phyloP scores from a whole-genome alignment of 2,888 invertebrate genomes.

The Aporophyla nigra region DNA sequence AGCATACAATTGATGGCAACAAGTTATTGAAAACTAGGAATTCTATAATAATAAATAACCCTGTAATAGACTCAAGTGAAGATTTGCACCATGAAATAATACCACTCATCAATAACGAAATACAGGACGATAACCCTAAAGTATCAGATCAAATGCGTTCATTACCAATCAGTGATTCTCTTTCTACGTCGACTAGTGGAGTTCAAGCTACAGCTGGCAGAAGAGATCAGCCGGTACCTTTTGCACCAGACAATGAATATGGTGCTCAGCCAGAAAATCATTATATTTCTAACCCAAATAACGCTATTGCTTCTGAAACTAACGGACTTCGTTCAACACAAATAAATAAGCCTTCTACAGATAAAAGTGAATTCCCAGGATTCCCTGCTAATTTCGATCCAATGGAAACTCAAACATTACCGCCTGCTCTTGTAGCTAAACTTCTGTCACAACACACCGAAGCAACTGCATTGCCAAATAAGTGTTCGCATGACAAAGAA shows the following conservation, averaged over 20 bases:
- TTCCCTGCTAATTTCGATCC: neutral
- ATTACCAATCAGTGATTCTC: conserved; percentile 19
- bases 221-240: neutral
- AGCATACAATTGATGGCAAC: conserved; percentile 2
- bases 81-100: conserved; percentile 48
- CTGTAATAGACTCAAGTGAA: conserved; percentile 48
- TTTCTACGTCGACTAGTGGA: neutral
- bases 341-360: neutral
- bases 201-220: neutral
- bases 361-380: conserved; percentile 15
- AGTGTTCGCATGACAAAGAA: conserved; percentile 46
- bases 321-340: neutral
- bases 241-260: conserved; percentile 4
- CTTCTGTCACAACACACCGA: conserved; percentile 9
- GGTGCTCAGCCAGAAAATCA: conserved; percentile 12
- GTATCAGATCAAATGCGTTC: neutral
- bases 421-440: conserved; percentile 1
- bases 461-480: conserved; percentile 34
- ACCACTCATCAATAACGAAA: conserved; percentile 29
- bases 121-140: conserved; percentile 13
- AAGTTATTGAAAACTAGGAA: conserved; percentile 21
- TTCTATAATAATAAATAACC: conserved; percentile 39
- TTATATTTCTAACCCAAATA: conserved; percentile 12
- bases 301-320: conserved; percentile 9
- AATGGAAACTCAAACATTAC: conserved; percentile 8